Evolutionary conservation across 1,140 invertebrate genomes (phyloP), one percentile per base, ranked within the genome.

Genomic region (Drosophila ogumai): DNA sequence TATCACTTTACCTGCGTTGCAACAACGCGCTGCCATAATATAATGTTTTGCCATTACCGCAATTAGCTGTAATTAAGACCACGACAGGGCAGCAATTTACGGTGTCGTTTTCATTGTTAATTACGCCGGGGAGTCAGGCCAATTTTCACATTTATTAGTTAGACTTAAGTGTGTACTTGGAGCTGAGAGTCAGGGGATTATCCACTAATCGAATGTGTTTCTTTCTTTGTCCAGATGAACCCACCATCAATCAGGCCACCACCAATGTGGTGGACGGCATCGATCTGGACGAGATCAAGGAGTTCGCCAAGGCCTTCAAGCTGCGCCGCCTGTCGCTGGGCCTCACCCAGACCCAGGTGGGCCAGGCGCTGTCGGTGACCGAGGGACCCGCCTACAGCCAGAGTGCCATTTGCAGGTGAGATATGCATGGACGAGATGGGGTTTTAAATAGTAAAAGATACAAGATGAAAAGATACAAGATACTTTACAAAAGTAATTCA

Each of bases 361-460:
- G 97, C 6, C 97, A 99, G 93, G 98, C 98, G 7, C 94, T 99
- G 1, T 98, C 97, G 79, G 96, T 98, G 46, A 99, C 98, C 7
- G 98, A 99, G 93, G 98, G 98, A 54, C 98, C 98, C 25, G 98
- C 98, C 28, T 99, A 99, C 94, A 99, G 98, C 94, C 98, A 99
- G 94, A 99, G 98, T 93, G 98, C 98, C 67, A 99, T 99, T 93
- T 99, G 98, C 97, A 98, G 98, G 98, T 99, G 94, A 92, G 91
- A 47, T 82, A 81, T 85, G 78, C 19, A 81, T 41, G 57, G 77
- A 79, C 58, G 12, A 40, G 41, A 17, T 22, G 0, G 25, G 25
- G 47, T 50, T 12, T 25, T 46, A 2, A 49, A 52, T 28, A 41
- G 3, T 10, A 41, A 13, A 28, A 17, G 2, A 19, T 28, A 15